phyloP scores from a whole-genome alignment of 1,140 invertebrate genomes.

The Drosophila novamexicana region DNA sequence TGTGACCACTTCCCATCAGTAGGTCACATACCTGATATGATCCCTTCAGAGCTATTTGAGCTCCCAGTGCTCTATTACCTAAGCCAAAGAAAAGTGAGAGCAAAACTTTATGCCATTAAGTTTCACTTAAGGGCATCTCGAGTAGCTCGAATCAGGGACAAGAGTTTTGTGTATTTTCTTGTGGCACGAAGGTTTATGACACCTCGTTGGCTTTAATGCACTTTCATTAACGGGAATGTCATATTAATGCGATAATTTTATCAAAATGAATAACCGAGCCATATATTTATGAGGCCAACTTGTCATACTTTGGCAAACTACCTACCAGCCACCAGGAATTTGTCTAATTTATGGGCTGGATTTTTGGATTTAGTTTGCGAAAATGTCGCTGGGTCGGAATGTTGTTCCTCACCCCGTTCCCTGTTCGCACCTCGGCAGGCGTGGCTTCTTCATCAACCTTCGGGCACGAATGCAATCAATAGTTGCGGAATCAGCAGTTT shows the following conservation, averaged over 20 bases:
- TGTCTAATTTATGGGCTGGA: conserved; percentile 18
- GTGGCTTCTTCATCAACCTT: conserved; percentile 20
- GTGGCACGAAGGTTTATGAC: conserved; percentile 9
- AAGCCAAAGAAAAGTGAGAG: not conserved
- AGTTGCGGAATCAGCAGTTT: conserved; percentile 23
- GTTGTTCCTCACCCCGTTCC: not conserved
- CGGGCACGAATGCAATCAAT: conserved; percentile 42
- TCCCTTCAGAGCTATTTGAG: conserved; percentile 25
- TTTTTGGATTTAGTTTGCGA: conserved; percentile 1
- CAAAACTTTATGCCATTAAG: conserved; percentile 38
- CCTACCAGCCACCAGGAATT: conserved; percentile 6
- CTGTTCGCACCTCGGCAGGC: conserved; percentile 8
- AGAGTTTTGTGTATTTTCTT: conserved; percentile 10
- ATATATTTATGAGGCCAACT: conserved; percentile 36
- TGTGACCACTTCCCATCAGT: too few relatives aligned
- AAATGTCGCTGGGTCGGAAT: conserved; percentile 11
- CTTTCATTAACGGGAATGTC: conserved; percentile 6
- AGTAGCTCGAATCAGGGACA: conserved; percentile 7
- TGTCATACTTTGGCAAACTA: conserved; percentile 28
- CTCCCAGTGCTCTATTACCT: conserved; percentile 6
- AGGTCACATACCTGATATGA: not conserved
- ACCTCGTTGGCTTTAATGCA: conserved; percentile 19
- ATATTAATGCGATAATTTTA: conserved; percentile 8
- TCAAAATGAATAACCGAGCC: not conserved
- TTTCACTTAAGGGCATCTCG: conserved; percentile 33